Conservation (phyloP, 2,888 invertebrate species). For the Cantharis lateralis region DNA sequence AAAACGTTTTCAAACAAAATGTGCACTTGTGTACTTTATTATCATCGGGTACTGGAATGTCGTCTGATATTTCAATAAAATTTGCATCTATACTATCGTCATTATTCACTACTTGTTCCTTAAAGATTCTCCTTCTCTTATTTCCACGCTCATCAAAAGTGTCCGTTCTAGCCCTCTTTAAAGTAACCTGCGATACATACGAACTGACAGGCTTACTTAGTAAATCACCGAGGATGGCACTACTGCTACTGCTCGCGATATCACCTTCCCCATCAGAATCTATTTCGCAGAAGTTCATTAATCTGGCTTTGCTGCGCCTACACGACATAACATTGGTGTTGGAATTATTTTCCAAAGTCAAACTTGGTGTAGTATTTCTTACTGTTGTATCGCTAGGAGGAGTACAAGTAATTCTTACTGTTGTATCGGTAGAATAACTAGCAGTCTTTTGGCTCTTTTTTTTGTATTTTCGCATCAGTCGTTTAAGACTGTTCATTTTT, state of each 20-base stretch:
- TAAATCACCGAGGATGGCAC: neutral
- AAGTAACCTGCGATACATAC: neutral
- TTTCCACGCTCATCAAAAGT: neutral
- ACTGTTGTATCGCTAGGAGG: too few relatives aligned
- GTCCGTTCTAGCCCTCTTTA: neutral
- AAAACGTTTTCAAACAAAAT: conserved; percentile 9
- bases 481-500: neutral
- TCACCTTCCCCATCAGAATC: conserved; percentile 2
- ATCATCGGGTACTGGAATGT: neutral
- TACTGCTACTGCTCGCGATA: neutral
- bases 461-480: neutral
- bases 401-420: neutral
- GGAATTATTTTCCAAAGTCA: neutral
- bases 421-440: neutral
- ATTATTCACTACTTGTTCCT: neutral
- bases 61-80: neutral
- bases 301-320: conserved; percentile 8
- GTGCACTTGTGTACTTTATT: neutral
- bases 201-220: neutral
- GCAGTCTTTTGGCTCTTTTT: neutral
- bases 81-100: neutral
- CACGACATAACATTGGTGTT: neutral
- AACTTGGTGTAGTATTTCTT: neutral
- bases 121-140: neutral
- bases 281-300: conserved; percentile 15